Percentiles rank a stretch among this genome's conserved stretches.
Evolutionary conservation across 2,888 invertebrate species (phyloP).

Genomic region (Lypha dubia): DNA sequence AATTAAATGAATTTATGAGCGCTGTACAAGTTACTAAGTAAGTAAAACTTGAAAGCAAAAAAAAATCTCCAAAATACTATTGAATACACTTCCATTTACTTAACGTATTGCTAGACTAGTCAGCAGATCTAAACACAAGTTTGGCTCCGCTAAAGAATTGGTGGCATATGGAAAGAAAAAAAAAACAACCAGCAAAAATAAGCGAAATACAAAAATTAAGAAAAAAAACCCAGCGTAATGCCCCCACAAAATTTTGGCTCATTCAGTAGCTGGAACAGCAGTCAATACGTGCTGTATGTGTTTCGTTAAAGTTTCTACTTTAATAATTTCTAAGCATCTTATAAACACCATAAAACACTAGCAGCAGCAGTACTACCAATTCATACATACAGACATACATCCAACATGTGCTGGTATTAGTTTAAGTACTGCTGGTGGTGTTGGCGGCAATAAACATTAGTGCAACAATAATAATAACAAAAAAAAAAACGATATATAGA

Average conservation of each 20-base stretch:
- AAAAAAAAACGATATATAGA: conserved; percentile 3
- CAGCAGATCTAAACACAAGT: conserved; percentile 35
- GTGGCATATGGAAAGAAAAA: conserved; percentile 47
- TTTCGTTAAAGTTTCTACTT: conserved; percentile 69
- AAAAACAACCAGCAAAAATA: neutral
- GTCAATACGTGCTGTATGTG: conserved; percentile 75
- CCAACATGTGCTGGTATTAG: conserved; percentile 52
- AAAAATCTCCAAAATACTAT: conserved; percentile 46
- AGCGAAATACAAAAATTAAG: neutral
- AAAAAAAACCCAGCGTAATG: conserved; percentile 61
- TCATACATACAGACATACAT: conserved; percentile 8
- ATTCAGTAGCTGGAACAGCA: conserved; percentile 65
- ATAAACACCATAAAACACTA: conserved; percentile 57
- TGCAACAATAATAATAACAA: conserved; percentile 56
- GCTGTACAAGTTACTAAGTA: conserved; percentile 60
- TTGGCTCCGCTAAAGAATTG: conserved; percentile 65
- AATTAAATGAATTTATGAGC: conserved; percentile 75
- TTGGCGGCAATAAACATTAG: conserved; percentile 66
- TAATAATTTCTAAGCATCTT: conserved; percentile 70
- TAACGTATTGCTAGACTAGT: conserved; percentile 30
- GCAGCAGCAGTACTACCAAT: conserved; percentile 31
- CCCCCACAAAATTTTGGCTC: conserved; percentile 70
- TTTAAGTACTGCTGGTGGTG: conserved; percentile 43
- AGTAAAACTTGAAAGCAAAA: conserved; percentile 34
- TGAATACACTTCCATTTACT: conserved; percentile 57